phyloP scores from a whole-genome alignment of 2,888 invertebrate genomes.

The Melolontha melolontha region DNA sequence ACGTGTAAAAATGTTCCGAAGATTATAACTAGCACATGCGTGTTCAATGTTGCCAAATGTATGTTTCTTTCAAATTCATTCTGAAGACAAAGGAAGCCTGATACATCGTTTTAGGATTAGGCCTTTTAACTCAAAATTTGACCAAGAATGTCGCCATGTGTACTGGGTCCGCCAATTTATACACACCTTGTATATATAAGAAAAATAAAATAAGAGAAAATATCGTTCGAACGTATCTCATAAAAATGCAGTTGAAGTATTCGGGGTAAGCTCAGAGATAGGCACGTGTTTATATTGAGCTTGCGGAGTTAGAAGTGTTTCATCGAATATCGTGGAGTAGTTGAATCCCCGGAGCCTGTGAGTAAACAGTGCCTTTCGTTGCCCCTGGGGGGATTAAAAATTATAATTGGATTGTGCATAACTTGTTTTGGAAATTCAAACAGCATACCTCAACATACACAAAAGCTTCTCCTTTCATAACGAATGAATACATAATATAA shows the following conservation, averaged over 20 bases:
- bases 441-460: conserved; percentile 46
- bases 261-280: conserved; percentile 14
- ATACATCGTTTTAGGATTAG: no score
- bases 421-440: conserved; percentile 49
- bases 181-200: no score
- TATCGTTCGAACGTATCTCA: not conserved
- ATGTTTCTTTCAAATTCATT: no score
- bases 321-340: conserved; percentile 36
- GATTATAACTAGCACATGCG: no score
- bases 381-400: conserved; percentile 64
- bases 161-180: no score
- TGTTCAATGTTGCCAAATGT: no score
- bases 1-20: no score
- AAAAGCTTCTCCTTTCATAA: conserved; percentile 14
- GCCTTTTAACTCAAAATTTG: no score
- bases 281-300: conserved; percentile 26
- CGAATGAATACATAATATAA: conserved; percentile 14
- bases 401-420: conserved; percentile 64
- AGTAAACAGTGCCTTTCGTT: conserved; percentile 60
- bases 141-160: no score
- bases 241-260: conserved; percentile 15
- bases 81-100: no score
- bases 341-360: conserved; percentile 46
- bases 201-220: no score
- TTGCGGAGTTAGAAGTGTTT: conserved; percentile 37